Conservation (phyloP, 2,113 vertebrate species). For the Gobio gobio region DNA sequence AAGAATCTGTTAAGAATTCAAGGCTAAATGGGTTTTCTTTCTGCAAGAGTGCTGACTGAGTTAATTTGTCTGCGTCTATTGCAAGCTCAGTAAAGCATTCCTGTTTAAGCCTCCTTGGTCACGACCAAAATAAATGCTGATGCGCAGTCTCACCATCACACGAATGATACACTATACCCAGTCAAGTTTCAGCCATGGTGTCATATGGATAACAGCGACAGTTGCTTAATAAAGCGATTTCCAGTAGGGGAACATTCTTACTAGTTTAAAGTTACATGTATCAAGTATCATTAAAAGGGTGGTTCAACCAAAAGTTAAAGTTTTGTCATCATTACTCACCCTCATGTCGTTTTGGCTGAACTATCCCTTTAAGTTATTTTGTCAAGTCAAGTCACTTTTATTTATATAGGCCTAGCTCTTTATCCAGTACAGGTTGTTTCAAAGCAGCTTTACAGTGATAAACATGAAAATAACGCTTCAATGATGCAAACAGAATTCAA, state of each 20-base stretch:
- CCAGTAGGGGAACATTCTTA: neutral
- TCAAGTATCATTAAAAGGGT: neutral
- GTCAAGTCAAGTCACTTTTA: too few species aligned
- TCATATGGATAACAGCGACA: neutral
- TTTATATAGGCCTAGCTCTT: too few species aligned
- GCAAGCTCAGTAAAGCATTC: neutral
- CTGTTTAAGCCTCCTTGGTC: neutral
- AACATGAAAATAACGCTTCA: too few species aligned
- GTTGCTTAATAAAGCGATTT: slow-evolving; percentile 5
- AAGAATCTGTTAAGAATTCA: neutral
- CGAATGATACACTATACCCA: neutral
- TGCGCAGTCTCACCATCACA: neutral
- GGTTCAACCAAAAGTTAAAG: neutral
- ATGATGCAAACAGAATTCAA: too few species aligned
- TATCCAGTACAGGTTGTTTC: too few species aligned
- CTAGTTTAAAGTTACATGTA: neutral
- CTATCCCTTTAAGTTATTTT: neutral
- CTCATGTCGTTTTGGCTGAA: neutral
- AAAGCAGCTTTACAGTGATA: too few species aligned
- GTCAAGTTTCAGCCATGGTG: neutral
- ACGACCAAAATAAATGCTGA: slow-evolving; percentile 26
- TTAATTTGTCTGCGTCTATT: neutral
- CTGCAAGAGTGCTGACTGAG: neutral
- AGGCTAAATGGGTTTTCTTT: neutral
- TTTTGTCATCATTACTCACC: neutral